Percentiles rank a stretch among this genome's conserved stretches.
Conservation (phyloP, 2,797 vertebrate genomes). For the Zonotrichia albicollis region DNA sequence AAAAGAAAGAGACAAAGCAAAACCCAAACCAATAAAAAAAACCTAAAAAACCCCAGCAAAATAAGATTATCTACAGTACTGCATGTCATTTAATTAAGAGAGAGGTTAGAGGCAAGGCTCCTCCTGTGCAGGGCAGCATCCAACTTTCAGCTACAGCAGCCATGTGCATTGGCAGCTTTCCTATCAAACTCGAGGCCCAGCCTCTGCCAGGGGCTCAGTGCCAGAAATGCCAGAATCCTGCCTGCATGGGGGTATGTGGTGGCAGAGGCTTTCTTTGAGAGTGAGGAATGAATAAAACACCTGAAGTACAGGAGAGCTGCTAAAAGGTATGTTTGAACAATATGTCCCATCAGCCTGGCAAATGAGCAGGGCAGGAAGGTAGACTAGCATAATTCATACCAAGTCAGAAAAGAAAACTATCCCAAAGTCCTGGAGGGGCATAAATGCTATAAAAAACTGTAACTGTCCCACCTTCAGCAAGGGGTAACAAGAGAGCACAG, state of each 20-base stretch:
- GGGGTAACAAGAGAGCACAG: neutral
- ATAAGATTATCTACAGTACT: neutral
- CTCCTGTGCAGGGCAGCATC: neutral
- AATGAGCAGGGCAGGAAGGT: neutral
- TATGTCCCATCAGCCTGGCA: neutral
- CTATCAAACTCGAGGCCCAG: neutral
- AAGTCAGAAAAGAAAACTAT: neutral
- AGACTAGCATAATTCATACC: neutral
- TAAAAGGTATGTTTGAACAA: neutral
- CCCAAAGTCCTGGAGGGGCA: neutral
- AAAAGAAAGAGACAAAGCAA: neutral
- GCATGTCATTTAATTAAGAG: neutral
- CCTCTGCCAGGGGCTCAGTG: fast-evolving
- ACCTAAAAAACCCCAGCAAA: fast-evolving
- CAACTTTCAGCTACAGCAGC: neutral
- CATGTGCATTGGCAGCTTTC: neutral
- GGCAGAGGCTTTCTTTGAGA: neutral
- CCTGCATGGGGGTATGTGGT: fast-evolving
- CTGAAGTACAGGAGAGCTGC: neutral
- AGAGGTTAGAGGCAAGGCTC: neutral
- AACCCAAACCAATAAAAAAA: neutral
- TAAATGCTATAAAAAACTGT: neutral
- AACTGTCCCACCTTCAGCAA: neutral
- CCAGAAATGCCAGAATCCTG: neutral
- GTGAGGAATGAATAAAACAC: neutral